phyloP scores from a whole-genome alignment of 2,888 invertebrate species.

The Lypha dubia region DNA sequence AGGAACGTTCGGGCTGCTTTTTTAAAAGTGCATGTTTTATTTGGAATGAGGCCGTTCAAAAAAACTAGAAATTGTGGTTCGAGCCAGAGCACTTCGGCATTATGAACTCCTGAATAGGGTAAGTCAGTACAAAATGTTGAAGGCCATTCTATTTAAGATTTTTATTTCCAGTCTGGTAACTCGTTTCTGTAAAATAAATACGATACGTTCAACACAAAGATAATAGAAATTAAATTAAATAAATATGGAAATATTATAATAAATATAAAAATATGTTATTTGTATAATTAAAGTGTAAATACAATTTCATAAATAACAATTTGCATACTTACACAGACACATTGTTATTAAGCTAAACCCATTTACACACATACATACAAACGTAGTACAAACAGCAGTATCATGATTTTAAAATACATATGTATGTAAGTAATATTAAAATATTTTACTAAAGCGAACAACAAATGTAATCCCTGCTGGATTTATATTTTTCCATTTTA shows the following conservation, averaged over 20 bases:
- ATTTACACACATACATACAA: neutral
- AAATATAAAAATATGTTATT: conserved; percentile 54
- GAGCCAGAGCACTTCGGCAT: too few relatives aligned
- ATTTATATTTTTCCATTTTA: conserved; percentile 35
- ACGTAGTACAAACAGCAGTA: conserved; percentile 4
- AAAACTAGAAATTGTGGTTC: too few relatives aligned
- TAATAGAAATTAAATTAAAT: conserved; percentile 48
- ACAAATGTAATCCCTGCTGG: conserved; percentile 42
- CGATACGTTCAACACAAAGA: conserved; percentile 9
- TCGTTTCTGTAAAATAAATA: neutral
- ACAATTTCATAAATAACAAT: conserved; percentile 68
- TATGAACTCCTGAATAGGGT: too few relatives aligned
- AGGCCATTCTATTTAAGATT: too few relatives aligned
- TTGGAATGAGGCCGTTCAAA: too few relatives aligned
- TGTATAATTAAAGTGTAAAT: conserved; percentile 66
- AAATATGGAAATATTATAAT: conserved; percentile 32
- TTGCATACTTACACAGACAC: conserved; percentile 20
- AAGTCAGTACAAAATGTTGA: too few relatives aligned
- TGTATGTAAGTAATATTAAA: neutral
- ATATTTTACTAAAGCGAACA: conserved; percentile 5
- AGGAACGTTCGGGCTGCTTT: too few relatives aligned
- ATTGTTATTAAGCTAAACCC: neutral
- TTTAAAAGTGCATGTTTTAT: too few relatives aligned
- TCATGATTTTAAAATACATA: conserved; percentile 29
- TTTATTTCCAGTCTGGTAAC: conserved; percentile 27